phyloP scores from a whole-genome alignment of 2,797 vertebrate species.

The Arnoldichthys spilopterus region DNA sequence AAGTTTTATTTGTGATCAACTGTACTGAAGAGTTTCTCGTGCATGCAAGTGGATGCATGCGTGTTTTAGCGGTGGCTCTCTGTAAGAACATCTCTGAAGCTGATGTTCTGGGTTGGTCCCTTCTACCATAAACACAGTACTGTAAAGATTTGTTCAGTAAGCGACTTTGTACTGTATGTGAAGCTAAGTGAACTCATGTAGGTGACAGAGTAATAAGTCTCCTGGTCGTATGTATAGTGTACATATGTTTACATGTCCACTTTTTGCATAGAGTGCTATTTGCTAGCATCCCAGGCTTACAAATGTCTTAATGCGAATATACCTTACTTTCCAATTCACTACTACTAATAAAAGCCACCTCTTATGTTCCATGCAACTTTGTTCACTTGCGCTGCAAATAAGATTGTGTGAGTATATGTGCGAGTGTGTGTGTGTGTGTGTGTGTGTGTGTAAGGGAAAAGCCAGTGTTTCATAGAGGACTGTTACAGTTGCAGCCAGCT shows the following conservation, averaged over 20 bases:
- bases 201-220: conserved; percentile 62
- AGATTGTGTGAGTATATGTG: neutral
- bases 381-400: conserved; percentile 8
- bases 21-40: conserved; percentile 3
- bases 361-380: conserved; percentile 1
- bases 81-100: conserved; percentile 2
- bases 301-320: neutral
- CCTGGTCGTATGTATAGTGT: conserved; percentile 59
- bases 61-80: neutral
- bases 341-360: conserved; percentile 26
- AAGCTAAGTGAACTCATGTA: conserved; percentile 27
- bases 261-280: conserved; percentile 9
- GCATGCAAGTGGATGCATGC: conserved; percentile 21
- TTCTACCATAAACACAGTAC: conserved; percentile 21
- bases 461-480: conserved; percentile 28
- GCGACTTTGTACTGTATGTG: conserved; percentile 21
- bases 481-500: conserved; percentile 39
- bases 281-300: conserved; percentile 18
- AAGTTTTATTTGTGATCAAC: neutral
- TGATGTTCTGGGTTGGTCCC: neutral
- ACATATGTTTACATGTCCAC: conserved; percentile 50
- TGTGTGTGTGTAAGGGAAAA: neutral
- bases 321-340: conserved; percentile 25
- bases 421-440: neutral
- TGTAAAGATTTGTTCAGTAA: conserved; percentile 29